These are phyloP conservation scores for Arvicanthis niloticus DNA, from an alignment of 2,113 vertebrate species.

Conservation along the genomic window DNA sequence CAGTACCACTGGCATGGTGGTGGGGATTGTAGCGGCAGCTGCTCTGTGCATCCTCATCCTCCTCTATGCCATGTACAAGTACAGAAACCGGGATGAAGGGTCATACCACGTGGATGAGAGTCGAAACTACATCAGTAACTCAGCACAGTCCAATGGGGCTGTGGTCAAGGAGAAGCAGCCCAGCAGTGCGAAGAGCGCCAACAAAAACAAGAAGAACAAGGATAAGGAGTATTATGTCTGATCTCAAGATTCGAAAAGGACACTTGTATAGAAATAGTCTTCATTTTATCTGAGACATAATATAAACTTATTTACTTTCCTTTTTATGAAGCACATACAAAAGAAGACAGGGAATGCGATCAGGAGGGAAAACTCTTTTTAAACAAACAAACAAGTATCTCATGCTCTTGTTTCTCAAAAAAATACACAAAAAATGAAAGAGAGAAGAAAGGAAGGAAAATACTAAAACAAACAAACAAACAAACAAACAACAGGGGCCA, in stretches of 20 bases:
- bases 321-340: conserved; percentile 92
- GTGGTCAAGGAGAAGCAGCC: conserved; percentile 97
- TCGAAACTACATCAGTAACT: conserved; percentile 99
- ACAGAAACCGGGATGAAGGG: conserved; percentile 98
- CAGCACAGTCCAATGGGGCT: conserved; percentile 98
- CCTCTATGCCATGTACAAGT: conserved; percentile 99
- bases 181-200: conserved; percentile 94
- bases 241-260: conserved; percentile 89
- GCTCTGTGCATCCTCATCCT: conserved; percentile 99
- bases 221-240: conserved; percentile 99
- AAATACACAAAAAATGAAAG: conserved; percentile 81
- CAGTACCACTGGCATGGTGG: conserved; percentile 99
- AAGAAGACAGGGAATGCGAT: conserved; percentile 92
- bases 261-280: conserved; percentile 97
- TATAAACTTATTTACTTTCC: conserved; percentile 93
- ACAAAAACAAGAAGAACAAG: conserved; percentile 99
- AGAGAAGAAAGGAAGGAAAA: conserved; percentile 73
- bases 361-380: conserved; percentile 91
- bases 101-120: conserved; percentile 99
- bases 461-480: conserved; percentile 78
- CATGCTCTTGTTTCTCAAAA: conserved; percentile 91
- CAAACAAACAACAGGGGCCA: conserved; percentile 86
- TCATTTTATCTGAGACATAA: conserved; percentile 95
- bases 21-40: conserved; percentile 96
- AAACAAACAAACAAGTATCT: conserved; percentile 87